phyloP scores from a whole-genome alignment of 2,113 vertebrate species.

The Cryptomyrus ogoouensis region DNA sequence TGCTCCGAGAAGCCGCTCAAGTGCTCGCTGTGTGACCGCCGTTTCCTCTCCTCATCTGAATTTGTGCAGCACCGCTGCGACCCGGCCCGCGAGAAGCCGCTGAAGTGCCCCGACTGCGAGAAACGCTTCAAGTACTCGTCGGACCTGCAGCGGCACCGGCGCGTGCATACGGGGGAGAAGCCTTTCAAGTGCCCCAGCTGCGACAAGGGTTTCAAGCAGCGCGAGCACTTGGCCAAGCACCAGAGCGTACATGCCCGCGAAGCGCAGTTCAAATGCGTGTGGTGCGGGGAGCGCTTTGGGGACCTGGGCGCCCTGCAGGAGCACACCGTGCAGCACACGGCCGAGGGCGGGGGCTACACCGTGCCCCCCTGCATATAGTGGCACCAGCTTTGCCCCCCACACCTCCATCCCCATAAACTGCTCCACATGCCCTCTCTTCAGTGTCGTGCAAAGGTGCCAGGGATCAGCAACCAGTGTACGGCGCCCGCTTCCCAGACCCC shows the following conservation, averaged over 20 bases:
- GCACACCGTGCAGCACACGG: conserved; percentile 88
- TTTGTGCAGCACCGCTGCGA: conserved; percentile 94
- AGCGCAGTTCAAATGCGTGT: conserved; percentile 95
- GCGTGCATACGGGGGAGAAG: conserved; percentile 92
- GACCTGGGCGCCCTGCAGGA: conserved; percentile 90
- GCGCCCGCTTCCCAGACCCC: neutral
- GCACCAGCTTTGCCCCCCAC: conserved; percentile 22
- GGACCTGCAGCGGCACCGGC: conserved; percentile 86
- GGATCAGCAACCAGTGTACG: neutral
- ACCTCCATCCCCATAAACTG: neutral
- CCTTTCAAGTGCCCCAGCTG: conserved; percentile 92
- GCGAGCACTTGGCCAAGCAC: conserved; percentile 92
- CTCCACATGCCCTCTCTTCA: neutral
- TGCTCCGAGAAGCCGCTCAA: conserved; percentile 91
- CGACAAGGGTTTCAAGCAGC: conserved; percentile 95
- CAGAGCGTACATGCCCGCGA: conserved; percentile 87
- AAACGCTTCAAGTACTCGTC: conserved; percentile 97
- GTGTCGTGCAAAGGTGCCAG: neutral
- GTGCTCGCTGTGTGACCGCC: conserved; percentile 89
- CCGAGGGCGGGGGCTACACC: conserved; percentile 77
- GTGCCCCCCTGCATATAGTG: conserved; percentile 81
- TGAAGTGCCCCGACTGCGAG: conserved; percentile 92
- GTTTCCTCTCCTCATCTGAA: conserved; percentile 92
- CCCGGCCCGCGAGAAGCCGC: conserved; percentile 84
- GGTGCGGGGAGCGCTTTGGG: conserved; percentile 92